Base-by-base conservation (phyloP, 2,888 invertebrate genomes). In the Leptinotarsa juncta region DNA sequence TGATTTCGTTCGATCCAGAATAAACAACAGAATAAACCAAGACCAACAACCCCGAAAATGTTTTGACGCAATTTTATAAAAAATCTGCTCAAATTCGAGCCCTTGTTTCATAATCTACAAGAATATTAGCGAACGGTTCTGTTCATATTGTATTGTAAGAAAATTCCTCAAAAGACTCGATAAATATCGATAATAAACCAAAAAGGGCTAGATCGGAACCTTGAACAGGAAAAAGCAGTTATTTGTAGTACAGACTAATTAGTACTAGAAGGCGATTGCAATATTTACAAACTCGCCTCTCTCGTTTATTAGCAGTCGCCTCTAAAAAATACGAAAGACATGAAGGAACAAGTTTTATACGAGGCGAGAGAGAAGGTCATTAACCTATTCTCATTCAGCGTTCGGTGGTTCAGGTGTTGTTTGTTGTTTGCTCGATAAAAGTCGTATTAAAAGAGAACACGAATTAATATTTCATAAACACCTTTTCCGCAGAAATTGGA, bases 331-430 rank as follows among this genome's bases (percentile, higher is more conserved):
- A 76, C 68, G 72, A 76, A 72, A 75, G 70, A 72, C 20, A 70
- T 71, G 73, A 71, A 73, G 76, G 51, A 73, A 76, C 76, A 71
- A 71, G 76, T 76, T 73, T 76, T 71, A 70, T 73, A 68, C 70
- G 72, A 76, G 76, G 73, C 73, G 57, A 73, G 51, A 14, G 15
- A 57, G 65, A 67, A 70, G 76, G 76, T 76, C 76, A 51, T 65
- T 70, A 67, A 73, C 70, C 76, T 50, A 67, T 71, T 51, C 55
- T 70, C 71, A 75, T 75, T 75, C 70, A 62, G 50, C 42, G 26
- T 23, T 67, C 55, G 18, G 23, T 20, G 57, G 51, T 23, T 49
- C 65, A 32, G 51, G 65, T 60, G n/a, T 18, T 32, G 49, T 42
- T 42, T 42, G 42, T 65, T 70, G 51, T 75, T 69, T 70, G 70